Percentiles rank a stretch among this genome's conserved stretches.
Evolutionary conservation across 2,797 vertebrate genomes (phyloP).

Genomic region (Clangula hyemalis): DNA sequence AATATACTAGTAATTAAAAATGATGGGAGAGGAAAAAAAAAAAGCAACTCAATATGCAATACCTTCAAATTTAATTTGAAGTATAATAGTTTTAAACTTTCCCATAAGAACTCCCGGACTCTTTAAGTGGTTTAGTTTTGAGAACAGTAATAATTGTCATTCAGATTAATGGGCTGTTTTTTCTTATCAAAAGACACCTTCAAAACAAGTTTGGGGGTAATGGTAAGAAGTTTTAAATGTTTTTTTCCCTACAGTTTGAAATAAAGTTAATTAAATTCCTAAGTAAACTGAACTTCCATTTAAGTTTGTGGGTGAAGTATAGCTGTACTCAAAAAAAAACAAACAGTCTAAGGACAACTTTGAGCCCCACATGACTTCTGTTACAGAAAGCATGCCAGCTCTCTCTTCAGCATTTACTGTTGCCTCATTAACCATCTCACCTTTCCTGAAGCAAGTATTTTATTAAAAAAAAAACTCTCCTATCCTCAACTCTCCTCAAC

Average conservation of each 20-base stretch:
- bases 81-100: slow-evolving; percentile 57
- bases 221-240: not conserved
- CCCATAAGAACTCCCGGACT: slow-evolving; percentile 14
- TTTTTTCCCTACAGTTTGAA: not conserved
- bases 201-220: slow-evolving; percentile 22
- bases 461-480: not conserved
- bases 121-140: slow-evolving; percentile 54
- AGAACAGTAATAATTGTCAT: slow-evolving; percentile 46
- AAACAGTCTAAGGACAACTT: not conserved
- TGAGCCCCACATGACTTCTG: not conserved
- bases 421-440: not conserved
- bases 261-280: slow-evolving; percentile 11
- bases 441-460: not conserved
- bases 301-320: not conserved
- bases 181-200: slow-evolving; percentile 41
- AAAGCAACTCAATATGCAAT: not conserved
- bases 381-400: not conserved
- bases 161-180: slow-evolving; percentile 54
- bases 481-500: too few species aligned
- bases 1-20: slow-evolving; percentile 32
- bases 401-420: not conserved
- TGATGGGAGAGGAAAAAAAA: not conserved
- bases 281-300: not conserved
- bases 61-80: slow-evolving; percentile 54
- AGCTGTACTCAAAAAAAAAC: not conserved